phyloP scores from a whole-genome alignment of 2,113 vertebrate species.

The Phyllostomus discolor region DNA sequence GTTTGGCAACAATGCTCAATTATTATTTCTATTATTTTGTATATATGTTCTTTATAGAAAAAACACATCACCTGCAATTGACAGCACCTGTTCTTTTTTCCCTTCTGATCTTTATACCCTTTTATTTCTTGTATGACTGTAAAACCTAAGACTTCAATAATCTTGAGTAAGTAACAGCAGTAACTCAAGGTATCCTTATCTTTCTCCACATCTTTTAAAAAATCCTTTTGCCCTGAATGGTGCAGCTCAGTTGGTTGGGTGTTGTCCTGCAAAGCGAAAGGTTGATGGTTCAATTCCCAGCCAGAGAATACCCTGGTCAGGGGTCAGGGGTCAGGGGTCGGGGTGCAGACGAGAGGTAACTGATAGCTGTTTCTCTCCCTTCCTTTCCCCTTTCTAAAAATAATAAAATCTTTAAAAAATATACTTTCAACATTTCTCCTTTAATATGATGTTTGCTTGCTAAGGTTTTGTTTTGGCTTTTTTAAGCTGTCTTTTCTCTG shows the following conservation, averaged over 20 bases:
- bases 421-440: neutral
- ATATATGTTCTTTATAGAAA: neutral
- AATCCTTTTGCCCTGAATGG: neutral
- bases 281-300: no score
- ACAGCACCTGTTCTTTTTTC: neutral
- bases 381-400: no score
- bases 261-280: no score
- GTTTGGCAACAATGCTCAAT: neutral
- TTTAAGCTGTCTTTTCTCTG: neutral
- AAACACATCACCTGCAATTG: neutral
- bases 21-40: neutral
- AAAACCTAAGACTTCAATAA: neutral
- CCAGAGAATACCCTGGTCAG: no score
- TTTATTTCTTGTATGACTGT: neutral
- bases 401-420: neutral
- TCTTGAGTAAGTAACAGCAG: neutral
- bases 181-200: constrained; percentile 15
- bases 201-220: neutral
- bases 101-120: neutral
- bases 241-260: no score
- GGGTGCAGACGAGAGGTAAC: no score
- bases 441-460: neutral
- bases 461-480: neutral
- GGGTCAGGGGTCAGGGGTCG: no score
- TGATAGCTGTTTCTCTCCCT: no score